Percentiles rank a stretch among this genome's conserved stretches.
Evolutionary conservation across 2,797 vertebrate genomes (phyloP).

Genomic region (Eremophila alpestris): DNA sequence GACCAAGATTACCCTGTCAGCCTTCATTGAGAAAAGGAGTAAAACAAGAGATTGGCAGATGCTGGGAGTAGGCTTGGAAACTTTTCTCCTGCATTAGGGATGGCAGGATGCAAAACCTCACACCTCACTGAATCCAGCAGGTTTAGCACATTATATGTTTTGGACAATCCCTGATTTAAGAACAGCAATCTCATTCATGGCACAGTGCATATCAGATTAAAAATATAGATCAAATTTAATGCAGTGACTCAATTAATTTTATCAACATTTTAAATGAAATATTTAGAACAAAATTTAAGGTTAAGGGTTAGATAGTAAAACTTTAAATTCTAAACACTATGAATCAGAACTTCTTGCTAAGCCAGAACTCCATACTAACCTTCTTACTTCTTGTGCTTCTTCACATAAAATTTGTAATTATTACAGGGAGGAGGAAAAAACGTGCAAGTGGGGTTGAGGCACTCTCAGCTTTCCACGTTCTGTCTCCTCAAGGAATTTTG

Average conservation of each 20-base stretch:
- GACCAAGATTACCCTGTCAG: background rate
- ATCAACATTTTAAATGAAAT: background rate
- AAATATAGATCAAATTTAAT: background rate
- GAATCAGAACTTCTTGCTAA: background rate
- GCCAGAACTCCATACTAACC: background rate
- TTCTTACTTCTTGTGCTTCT: background rate
- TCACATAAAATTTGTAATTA: background rate
- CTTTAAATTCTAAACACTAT: background rate
- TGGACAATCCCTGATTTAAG: background rate
- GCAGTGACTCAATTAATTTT: background rate
- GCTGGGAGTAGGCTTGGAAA: background rate
- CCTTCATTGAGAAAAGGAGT: rapidly evolving
- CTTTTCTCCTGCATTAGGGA: background rate
- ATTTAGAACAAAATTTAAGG: background rate
- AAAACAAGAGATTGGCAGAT: background rate
- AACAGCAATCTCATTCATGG: background rate
- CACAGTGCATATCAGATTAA: background rate
- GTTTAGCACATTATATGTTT: background rate
- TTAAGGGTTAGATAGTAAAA: background rate
- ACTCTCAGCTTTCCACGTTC: background rate
- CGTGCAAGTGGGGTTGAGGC: background rate
- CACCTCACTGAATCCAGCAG: background rate
- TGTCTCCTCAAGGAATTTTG: background rate
- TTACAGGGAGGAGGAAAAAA: background rate
- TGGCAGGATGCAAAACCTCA: background rate